A percentile compares a stretch with the other conserved stretches of the same genome.
phyloP scores from a whole-genome alignment of 1,140 invertebrate species.

The Pseudachorutes palmiensis region DNA sequence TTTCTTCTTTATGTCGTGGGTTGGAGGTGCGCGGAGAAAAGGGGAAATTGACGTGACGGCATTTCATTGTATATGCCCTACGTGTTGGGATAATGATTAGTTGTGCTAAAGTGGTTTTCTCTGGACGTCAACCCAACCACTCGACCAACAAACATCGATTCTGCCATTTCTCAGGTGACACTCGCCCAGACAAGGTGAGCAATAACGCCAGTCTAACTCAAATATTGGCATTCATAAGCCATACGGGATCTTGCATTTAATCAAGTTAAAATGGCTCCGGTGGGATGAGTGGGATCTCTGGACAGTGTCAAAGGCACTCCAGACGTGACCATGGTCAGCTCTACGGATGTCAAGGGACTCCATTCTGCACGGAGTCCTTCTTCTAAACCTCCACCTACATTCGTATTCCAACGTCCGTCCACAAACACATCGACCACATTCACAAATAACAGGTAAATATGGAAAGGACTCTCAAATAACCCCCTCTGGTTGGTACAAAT shows the following conservation, averaged over 20 bases:
- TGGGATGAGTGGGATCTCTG: background rate
- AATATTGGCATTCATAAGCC: too few species aligned
- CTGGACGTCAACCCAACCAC: constrained; percentile 2
- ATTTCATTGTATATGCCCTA: background rate
- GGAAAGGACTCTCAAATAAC: background rate
- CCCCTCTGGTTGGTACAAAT: background rate
- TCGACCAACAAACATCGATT: constrained; percentile 4
- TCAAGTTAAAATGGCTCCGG: too few species aligned
- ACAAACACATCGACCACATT: constrained; percentile 4
- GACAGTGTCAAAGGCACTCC: too few species aligned
- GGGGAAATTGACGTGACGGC: background rate
- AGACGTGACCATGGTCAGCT: background rate
- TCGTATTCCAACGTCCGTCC: background rate
- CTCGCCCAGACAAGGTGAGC: background rate
- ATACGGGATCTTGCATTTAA: too few species aligned
- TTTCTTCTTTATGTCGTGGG: too few species aligned
- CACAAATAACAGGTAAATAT: constrained; percentile 3
- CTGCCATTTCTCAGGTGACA: background rate
- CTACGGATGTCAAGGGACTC: background rate
- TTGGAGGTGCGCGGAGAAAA: background rate
- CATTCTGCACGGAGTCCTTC: background rate
- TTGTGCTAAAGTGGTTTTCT: constrained; percentile 4
- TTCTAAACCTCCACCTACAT: background rate
- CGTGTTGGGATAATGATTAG: constrained; percentile 8
- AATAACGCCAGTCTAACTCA: too few species aligned